Evolutionary conservation across 2,888 invertebrate species (phyloP), one percentile per base, ranked within the genome.

Genomic region (Laspeyria flexula): DNA sequence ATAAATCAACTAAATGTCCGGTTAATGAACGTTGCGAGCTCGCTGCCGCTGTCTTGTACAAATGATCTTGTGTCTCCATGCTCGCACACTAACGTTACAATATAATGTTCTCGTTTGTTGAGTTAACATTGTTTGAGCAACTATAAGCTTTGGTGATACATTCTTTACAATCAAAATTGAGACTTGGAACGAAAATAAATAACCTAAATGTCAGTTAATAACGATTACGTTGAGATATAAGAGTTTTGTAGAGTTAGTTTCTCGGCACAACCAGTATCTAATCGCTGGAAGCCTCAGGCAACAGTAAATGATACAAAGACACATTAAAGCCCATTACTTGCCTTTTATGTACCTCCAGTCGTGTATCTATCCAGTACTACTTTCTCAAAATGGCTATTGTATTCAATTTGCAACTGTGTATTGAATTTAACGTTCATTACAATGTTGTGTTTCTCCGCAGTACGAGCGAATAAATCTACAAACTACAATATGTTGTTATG

Each of bases 1-100:
- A 43, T 68, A 46, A 48, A 64, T 67, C 50, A 46, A 33, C 12
- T 12, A 35, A 47, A 25, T 40, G 45, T 15, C 45, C 15, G 41
- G 44, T 50, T 42, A 41, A 53, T 67, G 23, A 67, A 48, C 33
- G 63, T 49, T 10, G 10, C 11, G 23, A 13, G 18, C 42, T n/a
- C 11, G 6, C 21, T 18, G 30, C 33, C 27, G 42, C 44, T 21
- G 27, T 34, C 59, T 46, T 51, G 46, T 30, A 39, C 43, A 52
- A 25, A 45, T 43, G 39, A 38, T 41, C 31, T 42, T 43, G 34
- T 35, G 43, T 55, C 18, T 43, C 13, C 13, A 13, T 13, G 13
- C 13, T 13, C 11, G 5, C 11, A 30, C 5, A 30, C 11, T 5
- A 2, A 7, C 7, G 3, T 13, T 15, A 7, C 13, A 13, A 13